phyloP scores from a whole-genome alignment of 2,113 vertebrate genomes.

The Hippolais icterina region DNA sequence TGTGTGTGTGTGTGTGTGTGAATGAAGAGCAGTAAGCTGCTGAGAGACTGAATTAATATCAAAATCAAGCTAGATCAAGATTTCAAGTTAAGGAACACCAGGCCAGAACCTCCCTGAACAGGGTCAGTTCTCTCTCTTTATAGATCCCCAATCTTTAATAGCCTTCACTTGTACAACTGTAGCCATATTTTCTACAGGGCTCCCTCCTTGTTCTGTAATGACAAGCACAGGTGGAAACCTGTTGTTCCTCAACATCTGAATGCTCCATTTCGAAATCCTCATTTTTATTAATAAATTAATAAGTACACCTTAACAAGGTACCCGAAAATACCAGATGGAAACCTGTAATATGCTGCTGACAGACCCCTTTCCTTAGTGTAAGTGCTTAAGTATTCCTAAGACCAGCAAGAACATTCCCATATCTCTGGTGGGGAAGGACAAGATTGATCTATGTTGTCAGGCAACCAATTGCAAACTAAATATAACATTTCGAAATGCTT shows the following conservation, averaged over 20 bases:
- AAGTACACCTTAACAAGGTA: background rate
- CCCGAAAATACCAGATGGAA: background rate
- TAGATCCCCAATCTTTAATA: background rate
- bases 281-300: background rate
- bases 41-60: background rate
- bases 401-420: background rate
- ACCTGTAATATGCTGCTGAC: background rate
- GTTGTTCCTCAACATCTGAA: background rate
- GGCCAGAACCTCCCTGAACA: background rate
- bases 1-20: background rate
- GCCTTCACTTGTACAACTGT: background rate
- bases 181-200: background rate
- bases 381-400: background rate
- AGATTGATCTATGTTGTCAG: background rate
- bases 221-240: background rate
- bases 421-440: background rate
- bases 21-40: background rate
- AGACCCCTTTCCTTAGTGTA: background rate
- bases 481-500: background rate
- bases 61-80: background rate
- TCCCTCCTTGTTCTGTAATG: background rate
- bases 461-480: slow-evolving; percentile 11
- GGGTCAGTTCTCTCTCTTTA: background rate
- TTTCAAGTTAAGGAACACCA: background rate
- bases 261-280: background rate